These are phyloP conservation scores for Ectropis crepuscularia DNA, from an alignment of 2,888 invertebrate genomes.

Conservation along the genomic window DNA sequence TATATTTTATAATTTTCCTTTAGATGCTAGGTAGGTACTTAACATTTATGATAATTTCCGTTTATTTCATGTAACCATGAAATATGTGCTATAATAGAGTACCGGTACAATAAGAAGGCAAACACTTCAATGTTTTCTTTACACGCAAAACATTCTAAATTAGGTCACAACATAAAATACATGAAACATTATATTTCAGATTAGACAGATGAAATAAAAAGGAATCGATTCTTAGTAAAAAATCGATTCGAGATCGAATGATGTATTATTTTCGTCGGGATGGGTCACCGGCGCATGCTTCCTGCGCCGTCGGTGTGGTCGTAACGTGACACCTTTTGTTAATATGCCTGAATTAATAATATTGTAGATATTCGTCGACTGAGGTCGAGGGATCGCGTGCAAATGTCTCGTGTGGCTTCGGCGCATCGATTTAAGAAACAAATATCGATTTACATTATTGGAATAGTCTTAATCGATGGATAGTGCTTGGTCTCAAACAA, in stretches of 20 bases:
- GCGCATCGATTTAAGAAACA: conserved; percentile 69
- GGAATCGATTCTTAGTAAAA: conserved; percentile 65
- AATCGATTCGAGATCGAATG: conserved; percentile 64
- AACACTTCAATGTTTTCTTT: conserved; percentile 51
- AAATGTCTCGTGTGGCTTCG: conserved; percentile 79
- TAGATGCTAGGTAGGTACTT: too few species aligned
- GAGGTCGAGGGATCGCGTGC: conserved; percentile 76
- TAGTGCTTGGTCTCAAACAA: background rate
- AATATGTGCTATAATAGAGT: too few species aligned
- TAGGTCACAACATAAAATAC: conserved; percentile 52
- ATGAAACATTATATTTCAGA: conserved; percentile 56
- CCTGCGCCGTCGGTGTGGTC: conserved; percentile 83
- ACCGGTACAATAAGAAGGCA: conserved; percentile 17
- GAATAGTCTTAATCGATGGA: conserved; percentile 9
- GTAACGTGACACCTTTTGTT: conserved; percentile 79
- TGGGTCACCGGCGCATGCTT: conserved; percentile 79
- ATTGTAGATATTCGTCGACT: conserved; percentile 77
- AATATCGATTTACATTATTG: conserved; percentile 72
- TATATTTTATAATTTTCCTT: too few species aligned
- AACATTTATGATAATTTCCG: too few species aligned
- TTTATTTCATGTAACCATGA: too few species aligned
- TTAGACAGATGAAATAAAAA: conserved; percentile 65
- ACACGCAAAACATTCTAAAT: conserved; percentile 50
- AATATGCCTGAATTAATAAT: conserved; percentile 83
- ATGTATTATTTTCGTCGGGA: conserved; percentile 77